phyloP scores from a whole-genome alignment of 1,140 invertebrate species.

The Pseudomyrmex pallidus region DNA sequence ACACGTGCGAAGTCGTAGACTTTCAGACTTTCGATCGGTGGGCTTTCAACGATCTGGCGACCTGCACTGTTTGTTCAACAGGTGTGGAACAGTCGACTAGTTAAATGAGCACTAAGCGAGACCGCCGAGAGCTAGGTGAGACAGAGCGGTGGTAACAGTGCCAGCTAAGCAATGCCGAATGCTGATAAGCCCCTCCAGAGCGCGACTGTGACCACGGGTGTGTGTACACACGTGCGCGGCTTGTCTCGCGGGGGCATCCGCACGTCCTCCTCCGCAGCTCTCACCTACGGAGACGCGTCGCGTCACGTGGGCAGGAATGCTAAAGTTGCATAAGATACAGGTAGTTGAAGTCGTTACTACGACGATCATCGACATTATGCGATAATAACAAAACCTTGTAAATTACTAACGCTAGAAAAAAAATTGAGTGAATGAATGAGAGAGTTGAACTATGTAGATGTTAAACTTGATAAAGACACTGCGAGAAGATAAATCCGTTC shows the following conservation, averaged over 20 bases:
- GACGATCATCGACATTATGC: not conserved
- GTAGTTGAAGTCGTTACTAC: not conserved
- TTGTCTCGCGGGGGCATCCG: slow-evolving; percentile 51
- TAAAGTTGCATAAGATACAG: not conserved
- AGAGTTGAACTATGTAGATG: too few relatives aligned
- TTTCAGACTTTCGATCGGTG: not conserved
- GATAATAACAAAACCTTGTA: not conserved
- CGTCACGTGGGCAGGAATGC: slow-evolving; percentile 11
- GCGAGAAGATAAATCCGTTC: too few relatives aligned
- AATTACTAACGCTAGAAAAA: not conserved
- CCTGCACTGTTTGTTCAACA: slow-evolving; percentile 13
- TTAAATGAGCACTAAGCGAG: slow-evolving; percentile 68
- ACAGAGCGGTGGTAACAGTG: slow-evolving; percentile 70
- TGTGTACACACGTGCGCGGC: slow-evolving; percentile 55
- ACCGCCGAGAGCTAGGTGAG: slow-evolving; percentile 54
- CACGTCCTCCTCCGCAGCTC: slow-evolving; percentile 32
- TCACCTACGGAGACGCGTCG: not conserved
- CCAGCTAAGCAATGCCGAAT: slow-evolving; percentile 75
- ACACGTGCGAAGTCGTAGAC: not conserved
- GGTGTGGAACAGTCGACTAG: slow-evolving; percentile 56
- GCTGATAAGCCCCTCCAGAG: slow-evolving; percentile 77
- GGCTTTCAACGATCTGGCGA: not conserved
- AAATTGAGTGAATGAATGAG: too few relatives aligned
- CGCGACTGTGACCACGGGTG: slow-evolving; percentile 28
- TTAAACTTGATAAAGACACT: too few relatives aligned